Evolutionary conservation across 1,140 invertebrate species (phyloP), one percentile per base, ranked within the genome.

Genomic region (Chionoecetes opilio): DNA sequence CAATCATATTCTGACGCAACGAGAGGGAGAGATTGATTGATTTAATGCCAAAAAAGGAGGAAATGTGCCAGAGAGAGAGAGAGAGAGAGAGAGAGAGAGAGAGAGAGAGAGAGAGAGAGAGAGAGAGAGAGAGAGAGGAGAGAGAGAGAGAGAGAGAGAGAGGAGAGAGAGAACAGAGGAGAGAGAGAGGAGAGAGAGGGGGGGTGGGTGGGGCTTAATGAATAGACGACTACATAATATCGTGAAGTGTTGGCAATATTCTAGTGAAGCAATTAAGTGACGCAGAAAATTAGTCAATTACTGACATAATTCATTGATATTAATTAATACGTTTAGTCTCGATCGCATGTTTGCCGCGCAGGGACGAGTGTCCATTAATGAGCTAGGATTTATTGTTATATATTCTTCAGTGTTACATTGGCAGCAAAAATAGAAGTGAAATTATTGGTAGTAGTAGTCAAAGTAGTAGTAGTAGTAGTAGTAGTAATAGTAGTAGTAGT

Each of bases 391-490:
- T 75, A 75, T 75, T 75, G 8, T 75, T n/a, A 2, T 75, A 8
- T n/a, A 75, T 75, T n/a, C 21, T 1, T 11, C 21, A 2, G 46
- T 53, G 46, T 2, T 53, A n/a, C 53, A 75, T 6, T 21, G n/a
- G 63, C 2, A 75, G 63, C 21, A 75, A 5, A 6, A 75, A 26
- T 75, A 75, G 21, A 21, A 75, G 63, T 53, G 2, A 26, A n/a
- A 75, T 17, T 75, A 75, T 17, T 75, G n/a, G 63, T 75, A 75
- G 21, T 75, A 75, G 63, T 75, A 75, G 21, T 75, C 26, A 0
- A n/a, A 75, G 63, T 75, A 75, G 26, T 75, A n/a, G 63, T 75
- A n/a, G 63, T 75, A n/a, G 63, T 75, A n/a, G 63, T 75, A 75
- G 63, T 75, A 75, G 63, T 75, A 75, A 21, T n/a, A 75, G 63